Evolutionary conservation across 1,140 invertebrate species (phyloP).

Genomic region (Phenacoccus solenopsis): DNA sequence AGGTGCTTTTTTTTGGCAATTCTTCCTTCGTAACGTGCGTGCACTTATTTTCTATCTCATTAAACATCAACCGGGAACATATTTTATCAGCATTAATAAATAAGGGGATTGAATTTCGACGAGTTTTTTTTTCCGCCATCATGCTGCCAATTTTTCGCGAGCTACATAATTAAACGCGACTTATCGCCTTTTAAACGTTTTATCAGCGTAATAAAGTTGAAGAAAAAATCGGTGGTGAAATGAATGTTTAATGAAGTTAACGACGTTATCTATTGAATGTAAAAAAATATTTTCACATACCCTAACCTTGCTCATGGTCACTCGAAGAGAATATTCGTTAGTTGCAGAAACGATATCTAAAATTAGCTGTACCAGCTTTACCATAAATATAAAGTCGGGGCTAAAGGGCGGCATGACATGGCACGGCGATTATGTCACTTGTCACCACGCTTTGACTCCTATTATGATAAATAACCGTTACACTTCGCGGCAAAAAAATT

Average conservation of each 20-base stretch:
- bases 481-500: background rate
- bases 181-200: background rate
- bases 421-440: background rate
- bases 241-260: background rate
- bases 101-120: background rate
- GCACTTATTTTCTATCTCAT: background rate
- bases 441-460: background rate
- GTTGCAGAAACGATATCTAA: background rate
- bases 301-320: constrained; percentile 1
- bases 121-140: background rate
- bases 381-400: background rate
- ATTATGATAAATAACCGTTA: background rate
- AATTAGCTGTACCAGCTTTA: background rate
- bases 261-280: background rate
- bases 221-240: background rate
- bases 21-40: background rate
- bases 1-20: background rate
- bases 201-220: background rate
- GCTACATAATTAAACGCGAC: background rate
- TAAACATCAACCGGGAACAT: background rate
- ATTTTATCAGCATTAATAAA: background rate
- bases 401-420: background rate
- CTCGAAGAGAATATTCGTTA: background rate
- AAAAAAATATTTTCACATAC: background rate
- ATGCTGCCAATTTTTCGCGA: background rate